Conservation (phyloP, 2,888 invertebrate species). For the Pyrgus malvae region DNA sequence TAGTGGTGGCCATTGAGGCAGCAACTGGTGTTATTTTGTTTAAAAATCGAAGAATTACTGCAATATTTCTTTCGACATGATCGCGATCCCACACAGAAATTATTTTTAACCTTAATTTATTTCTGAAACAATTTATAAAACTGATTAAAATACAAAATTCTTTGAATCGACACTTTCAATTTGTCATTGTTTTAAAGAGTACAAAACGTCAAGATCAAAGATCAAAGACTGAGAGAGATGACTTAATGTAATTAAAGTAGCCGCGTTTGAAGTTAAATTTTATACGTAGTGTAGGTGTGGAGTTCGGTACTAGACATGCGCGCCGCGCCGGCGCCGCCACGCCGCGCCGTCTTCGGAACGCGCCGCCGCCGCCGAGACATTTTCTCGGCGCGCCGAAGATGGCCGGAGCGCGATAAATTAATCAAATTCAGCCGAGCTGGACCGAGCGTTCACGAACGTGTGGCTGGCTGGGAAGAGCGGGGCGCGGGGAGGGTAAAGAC, state of each 20-base stretch:
- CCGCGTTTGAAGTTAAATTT: constrained; percentile 15
- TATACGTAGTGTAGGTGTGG: background rate
- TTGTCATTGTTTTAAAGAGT: constrained; percentile 17
- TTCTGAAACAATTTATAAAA: constrained; percentile 4
- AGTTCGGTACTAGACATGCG: too few species aligned
- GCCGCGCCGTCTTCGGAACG: too few species aligned
- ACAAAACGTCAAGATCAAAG: constrained; percentile 13
- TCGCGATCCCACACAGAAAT: background rate
- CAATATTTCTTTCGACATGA: constrained; percentile 26
- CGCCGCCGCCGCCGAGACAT: too few species aligned
- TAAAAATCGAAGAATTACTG: constrained; percentile 34
- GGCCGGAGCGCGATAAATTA: too few species aligned
- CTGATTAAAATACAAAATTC: constrained; percentile 13
- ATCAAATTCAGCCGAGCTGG: too few species aligned
- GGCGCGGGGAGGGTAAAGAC: too few species aligned
- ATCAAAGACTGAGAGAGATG: constrained; percentile 16
- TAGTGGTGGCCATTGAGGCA: constrained; percentile 42
- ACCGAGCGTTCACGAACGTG: too few species aligned
- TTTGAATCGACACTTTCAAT: constrained; percentile 17
- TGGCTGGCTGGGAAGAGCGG: too few species aligned
- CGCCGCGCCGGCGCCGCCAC: too few species aligned
- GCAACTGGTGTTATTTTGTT: constrained; percentile 42
- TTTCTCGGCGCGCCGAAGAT: too few species aligned
- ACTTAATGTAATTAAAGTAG: constrained; percentile 12
- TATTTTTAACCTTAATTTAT: constrained; percentile 12